These are phyloP conservation scores for Rotaria socialis DNA, from an alignment of 2,888 invertebrate genomes.

Conservation along the genomic window DNA sequence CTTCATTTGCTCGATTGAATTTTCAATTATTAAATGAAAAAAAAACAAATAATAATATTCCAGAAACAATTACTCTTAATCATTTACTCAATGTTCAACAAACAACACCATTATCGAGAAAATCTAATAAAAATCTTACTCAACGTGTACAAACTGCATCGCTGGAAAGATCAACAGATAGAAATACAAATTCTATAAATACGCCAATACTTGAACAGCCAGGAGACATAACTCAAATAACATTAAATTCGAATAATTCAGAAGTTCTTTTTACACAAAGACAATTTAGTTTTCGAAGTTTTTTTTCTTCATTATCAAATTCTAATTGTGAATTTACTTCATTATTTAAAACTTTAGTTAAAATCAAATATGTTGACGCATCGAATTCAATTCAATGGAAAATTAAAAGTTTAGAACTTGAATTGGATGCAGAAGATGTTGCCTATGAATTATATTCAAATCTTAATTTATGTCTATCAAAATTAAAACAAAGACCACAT, in stretches of 20 bases:
- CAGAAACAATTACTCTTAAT: not conserved
- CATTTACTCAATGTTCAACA: not conserved
- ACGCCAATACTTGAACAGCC: not conserved
- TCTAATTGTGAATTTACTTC: not conserved
- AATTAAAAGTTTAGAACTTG: not conserved
- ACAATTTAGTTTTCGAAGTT: not conserved
- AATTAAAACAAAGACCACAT: not conserved
- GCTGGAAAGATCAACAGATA: not conserved
- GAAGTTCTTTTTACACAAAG: not conserved
- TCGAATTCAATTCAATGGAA: not conserved
- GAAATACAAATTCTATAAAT: not conserved
- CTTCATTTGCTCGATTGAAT: not conserved
- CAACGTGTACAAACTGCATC: not conserved
- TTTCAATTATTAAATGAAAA: not conserved
- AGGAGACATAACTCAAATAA: not conserved
- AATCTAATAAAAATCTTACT: not conserved
- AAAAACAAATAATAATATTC: not conserved
- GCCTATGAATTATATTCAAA: not conserved
- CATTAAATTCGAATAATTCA: not conserved
- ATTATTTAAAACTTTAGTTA: not conserved
- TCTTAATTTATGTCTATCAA: conserved; percentile 2
- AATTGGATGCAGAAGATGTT: not conserved
- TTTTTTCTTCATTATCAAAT: not conserved
- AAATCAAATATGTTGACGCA: not conserved
- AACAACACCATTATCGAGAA: not conserved